Evolutionary conservation across 2,888 invertebrate genomes (phyloP), one percentile per base, ranked within the genome.

Genomic region (Nomada goodeniana): DNA sequence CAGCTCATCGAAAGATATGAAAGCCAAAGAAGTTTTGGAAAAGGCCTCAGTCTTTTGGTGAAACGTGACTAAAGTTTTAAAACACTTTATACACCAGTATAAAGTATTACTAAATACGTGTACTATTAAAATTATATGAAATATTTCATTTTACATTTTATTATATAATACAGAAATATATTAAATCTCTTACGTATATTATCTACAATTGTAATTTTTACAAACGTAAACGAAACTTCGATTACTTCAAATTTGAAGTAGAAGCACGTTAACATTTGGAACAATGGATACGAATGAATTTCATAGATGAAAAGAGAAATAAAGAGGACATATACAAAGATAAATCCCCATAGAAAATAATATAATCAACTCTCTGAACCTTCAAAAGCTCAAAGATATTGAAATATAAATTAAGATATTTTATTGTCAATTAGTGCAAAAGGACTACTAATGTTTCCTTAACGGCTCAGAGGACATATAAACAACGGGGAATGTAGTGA

Each of bases 11-110:
- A 93, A 95, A 71, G 94, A 94, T 82, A 91, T 94, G 11, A 94
- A 96, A 86, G 96, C 97, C 0, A 90, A 94, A 79, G 94, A 95
- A 83, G 95, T 97, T 82, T 94, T 96, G 86, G 91, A 94, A 73
- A 95, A 94, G 88, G 96, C 96, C 23, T 94, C 94, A 90, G 89
- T 94, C 2, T 96, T 96, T 92, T 96, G 95, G 95, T 92, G 36
- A 82, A 29, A 44, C 63, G 13, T 11, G 36, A 64, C 0, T 26
- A 50, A 47, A 36, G 52, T 81, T 57, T 70, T 15, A 36, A 70
- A 53, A 47, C 13, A 61, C 70, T 71, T 61, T 55, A 55, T 68
- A 61, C 11, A 26, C 26, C 2, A 26, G 26, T 26, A 26, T 26
- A 26, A 26, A 26, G 26, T 26, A 26, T 26, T 26, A 26, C 26